These are phyloP conservation scores for Molossus alvarezi DNA, from an alignment of 2,797 vertebrate species.

Conservation along the genomic window DNA sequence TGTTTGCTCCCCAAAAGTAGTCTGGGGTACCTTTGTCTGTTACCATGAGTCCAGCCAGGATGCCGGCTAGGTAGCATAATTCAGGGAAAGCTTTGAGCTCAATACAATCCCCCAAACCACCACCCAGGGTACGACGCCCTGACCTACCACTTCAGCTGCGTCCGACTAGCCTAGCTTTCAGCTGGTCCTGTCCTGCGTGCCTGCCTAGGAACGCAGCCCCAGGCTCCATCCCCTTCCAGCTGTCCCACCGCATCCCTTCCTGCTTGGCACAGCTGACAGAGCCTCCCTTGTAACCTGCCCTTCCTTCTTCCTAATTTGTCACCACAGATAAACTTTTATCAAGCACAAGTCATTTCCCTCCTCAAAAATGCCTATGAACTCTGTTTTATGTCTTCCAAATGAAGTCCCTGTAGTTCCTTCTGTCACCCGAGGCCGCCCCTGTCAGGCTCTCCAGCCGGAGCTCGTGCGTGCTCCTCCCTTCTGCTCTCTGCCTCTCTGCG, in stretches of 20 bases:
- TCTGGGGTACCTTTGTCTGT: neutral
- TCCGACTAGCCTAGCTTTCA: neutral
- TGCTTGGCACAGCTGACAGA: neutral
- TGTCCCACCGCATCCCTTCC: neutral
- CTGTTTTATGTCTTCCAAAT: neutral
- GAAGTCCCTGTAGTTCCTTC: neutral
- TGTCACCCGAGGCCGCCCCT: neutral
- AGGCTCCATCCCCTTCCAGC: neutral
- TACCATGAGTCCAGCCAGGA: neutral
- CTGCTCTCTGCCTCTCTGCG: neutral
- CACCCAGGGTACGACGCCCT: neutral
- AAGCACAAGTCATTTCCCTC: neutral
- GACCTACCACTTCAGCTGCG: neutral
- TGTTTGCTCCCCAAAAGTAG: neutral
- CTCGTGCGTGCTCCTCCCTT: rapidly evolving
- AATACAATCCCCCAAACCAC: neutral
- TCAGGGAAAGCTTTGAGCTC: neutral
- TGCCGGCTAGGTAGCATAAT: neutral
- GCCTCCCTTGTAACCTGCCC: too few relatives aligned
- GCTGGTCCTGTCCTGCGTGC: neutral
- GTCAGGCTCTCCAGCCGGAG: neutral
- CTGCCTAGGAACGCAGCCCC: neutral
- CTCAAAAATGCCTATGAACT: neutral
- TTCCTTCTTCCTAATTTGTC: neutral
- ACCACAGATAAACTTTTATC: neutral